Conservation (phyloP, 2,888 invertebrate species). For the Luffia ferchaultella region DNA sequence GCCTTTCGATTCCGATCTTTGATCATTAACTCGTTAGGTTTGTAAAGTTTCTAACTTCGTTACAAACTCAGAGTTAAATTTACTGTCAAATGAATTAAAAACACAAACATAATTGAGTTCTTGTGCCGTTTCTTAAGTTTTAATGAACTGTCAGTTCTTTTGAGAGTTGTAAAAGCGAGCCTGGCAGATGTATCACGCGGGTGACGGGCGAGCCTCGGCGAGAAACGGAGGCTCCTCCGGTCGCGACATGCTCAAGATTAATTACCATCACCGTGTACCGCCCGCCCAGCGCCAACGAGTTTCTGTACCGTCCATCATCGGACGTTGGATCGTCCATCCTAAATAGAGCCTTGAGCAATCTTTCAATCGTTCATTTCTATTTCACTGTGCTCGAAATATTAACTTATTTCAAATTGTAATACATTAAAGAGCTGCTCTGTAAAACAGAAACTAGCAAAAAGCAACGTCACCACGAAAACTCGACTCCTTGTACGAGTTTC, state of each 20-base stretch:
- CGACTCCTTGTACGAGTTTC: too few species aligned
- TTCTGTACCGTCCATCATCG: background rate
- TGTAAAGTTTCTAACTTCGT: background rate
- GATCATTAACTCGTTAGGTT: background rate
- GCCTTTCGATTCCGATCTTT: background rate
- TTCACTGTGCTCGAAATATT: too few species aligned
- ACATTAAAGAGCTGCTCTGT: too few species aligned
- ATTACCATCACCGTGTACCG: too few species aligned
- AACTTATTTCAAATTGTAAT: too few species aligned
- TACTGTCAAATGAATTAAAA: background rate
- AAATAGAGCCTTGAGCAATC: too few species aligned
- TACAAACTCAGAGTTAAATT: background rate
- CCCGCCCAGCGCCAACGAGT: too few species aligned
- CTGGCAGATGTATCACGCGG: background rate
- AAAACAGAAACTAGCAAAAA: too few species aligned
- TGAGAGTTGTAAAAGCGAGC: background rate
- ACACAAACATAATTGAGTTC: background rate
- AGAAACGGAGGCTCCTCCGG: too few species aligned
- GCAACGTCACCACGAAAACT: too few species aligned
- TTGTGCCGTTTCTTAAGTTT: background rate
- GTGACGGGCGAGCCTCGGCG: background rate
- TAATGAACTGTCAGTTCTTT: background rate
- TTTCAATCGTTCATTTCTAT: too few species aligned
- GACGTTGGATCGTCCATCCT: background rate
- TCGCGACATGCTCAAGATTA: too few species aligned